Base-by-base conservation (phyloP, 1,140 invertebrate species). In the Drosophila busckii region DNA sequence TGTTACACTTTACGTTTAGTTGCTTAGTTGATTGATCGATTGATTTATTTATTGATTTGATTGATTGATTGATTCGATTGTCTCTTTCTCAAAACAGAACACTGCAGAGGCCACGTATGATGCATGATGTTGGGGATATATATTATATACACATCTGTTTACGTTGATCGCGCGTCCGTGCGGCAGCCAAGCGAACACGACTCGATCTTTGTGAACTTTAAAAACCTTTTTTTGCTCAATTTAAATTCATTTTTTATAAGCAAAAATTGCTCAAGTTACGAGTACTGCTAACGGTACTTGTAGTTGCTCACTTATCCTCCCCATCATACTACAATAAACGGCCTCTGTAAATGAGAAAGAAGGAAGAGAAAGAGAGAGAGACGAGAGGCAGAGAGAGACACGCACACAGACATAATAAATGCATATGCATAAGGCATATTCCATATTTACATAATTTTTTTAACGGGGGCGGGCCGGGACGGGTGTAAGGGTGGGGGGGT, bases 281-380 rank as follows among this genome's bases (percentile, higher is more conserved):
- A 76, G 73, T 66, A 55, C 70, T 53, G 56, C 69, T 55, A 64
- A 61, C 66, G 69, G 65, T 40, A 64, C 46, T 64, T 59, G 54
- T 67, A 37, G 70, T 59, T 61, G 58, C 46, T 71, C 70, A 48
- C 50, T 75, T 83, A 83, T 86, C 85, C 83, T 86, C 85, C 84
- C 85, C 85, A 87, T 84, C 85, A 87, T 86, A 84, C 84, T 76
- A 87, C 85, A 78, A 86, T 84, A 84, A 76, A 67, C 85, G 85
- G 85, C 85, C 85, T 87, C 85, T 87, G 85, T 85, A 85, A 87
- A 86, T 60, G 70, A 86, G 82, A 86, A 64, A 83, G 67, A 76
- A 68, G 50, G 44, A 58, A 73, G 55, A 63, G 63, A 70, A 52
- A 83, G 61, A 62, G 50, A 55, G 50, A 46, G 49, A 73, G 45